These are phyloP conservation scores for Ophion slaviceki DNA, from an alignment of 2,888 invertebrate species.

Conservation along the genomic window DNA sequence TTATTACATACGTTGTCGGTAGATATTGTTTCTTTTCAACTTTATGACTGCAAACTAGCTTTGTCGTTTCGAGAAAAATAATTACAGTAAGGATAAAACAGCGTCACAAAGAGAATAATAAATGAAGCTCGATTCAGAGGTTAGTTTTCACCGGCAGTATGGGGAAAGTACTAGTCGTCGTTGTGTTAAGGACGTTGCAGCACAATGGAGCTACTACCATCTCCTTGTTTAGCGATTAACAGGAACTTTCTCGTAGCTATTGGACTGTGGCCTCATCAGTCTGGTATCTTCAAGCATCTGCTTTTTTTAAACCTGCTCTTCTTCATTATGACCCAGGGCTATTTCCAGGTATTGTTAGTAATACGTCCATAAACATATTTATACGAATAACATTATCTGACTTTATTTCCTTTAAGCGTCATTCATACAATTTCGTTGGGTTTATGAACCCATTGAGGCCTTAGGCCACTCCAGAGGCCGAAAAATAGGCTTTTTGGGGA, in stretches of 20 bases:
- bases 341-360: slow-evolving; percentile 70
- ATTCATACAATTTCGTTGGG: no score
- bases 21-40: background rate
- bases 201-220: slow-evolving; percentile 60
- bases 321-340: slow-evolving; percentile 62
- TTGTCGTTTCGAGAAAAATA: background rate
- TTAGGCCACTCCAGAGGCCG: no score
- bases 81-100: background rate
- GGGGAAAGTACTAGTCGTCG: slow-evolving; percentile 12
- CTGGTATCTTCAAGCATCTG: slow-evolving; percentile 59
- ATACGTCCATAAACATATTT: background rate
- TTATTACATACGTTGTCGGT: background rate
- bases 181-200: slow-evolving; percentile 10
- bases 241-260: slow-evolving; percentile 64
- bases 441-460: no score
- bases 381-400: no score
- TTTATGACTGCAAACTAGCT: background rate
- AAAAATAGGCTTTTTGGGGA: no score
- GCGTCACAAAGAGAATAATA: slow-evolving; percentile 42
- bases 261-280: slow-evolving; percentile 74
- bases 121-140: slow-evolving; percentile 59
- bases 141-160: background rate
- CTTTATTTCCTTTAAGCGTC: no score
- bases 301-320: slow-evolving; percentile 64
- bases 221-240: slow-evolving; percentile 62